phyloP scores from a whole-genome alignment of 2,888 invertebrate genomes.

The Cryptophagus acutangulus region DNA sequence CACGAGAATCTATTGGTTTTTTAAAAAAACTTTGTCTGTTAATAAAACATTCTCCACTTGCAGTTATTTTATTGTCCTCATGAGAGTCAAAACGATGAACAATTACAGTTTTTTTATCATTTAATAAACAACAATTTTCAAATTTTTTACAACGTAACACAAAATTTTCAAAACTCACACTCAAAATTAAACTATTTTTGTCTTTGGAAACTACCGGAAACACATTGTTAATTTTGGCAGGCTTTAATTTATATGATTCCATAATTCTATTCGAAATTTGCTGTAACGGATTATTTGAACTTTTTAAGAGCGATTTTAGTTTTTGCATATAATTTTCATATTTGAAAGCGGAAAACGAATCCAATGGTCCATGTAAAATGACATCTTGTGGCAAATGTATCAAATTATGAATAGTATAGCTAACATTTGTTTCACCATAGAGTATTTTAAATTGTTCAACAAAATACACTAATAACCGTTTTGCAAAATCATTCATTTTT shows the following conservation, averaged over 20 bases:
- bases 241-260: background rate
- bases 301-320: conserved; percentile 19
- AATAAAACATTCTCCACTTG: too few species aligned
- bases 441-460: conserved; percentile 17
- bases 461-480: conserved; percentile 23
- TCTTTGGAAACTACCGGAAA: too few species aligned
- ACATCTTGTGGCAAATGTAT: conserved; percentile 22
- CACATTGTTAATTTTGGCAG: too few species aligned
- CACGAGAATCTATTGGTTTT: too few species aligned
- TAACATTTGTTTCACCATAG: conserved; percentile 21
- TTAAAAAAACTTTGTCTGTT: too few species aligned
- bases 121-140: too few species aligned
- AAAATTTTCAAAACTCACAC: too few species aligned
- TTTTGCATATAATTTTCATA: conserved; percentile 22
- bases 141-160: too few species aligned
- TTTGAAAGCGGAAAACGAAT: conserved; percentile 22
- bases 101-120: too few species aligned
- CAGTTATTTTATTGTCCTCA: too few species aligned
- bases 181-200: too few species aligned
- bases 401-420: conserved; percentile 26
- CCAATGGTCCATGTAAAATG: conserved; percentile 16
- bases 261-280: conserved; percentile 19
- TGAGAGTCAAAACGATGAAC: too few species aligned
- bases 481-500: conserved; percentile 17
- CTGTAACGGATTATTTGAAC: conserved; percentile 18